phyloP scores from a whole-genome alignment of 2,113 vertebrate species.

The Pogona vitticeps region DNA sequence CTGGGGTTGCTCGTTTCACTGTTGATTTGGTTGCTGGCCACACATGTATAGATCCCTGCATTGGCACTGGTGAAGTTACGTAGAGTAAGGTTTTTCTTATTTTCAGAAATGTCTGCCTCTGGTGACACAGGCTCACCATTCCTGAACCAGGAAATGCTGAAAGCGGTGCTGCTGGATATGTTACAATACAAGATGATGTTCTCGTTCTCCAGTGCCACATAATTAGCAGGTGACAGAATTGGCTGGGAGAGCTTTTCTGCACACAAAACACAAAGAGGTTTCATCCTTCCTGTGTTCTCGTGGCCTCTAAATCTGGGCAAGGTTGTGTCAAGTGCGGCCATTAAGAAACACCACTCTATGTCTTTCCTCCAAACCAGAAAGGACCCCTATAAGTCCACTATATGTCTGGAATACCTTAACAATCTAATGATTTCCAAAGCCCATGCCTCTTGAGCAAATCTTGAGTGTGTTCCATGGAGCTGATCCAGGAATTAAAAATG shows the following conservation, averaged over 20 bases:
- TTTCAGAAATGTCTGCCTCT: background rate
- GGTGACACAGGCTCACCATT: background rate
- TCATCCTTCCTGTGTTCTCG: background rate
- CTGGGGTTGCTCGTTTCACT: background rate
- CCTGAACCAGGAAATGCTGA: background rate
- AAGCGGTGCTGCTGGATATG: background rate
- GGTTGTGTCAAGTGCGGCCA: background rate
- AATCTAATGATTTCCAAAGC: too few relatives aligned
- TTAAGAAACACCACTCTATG: background rate
- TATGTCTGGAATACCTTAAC: too few relatives aligned
- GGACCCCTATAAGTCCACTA: too few relatives aligned
- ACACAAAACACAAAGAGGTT: conserved; percentile 2
- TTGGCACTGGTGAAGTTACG: background rate
- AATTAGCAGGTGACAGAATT: background rate
- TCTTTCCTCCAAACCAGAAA: background rate
- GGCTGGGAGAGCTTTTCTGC: background rate
- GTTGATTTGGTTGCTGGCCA: background rate
- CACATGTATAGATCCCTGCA: background rate
- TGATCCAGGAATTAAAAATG: too few relatives aligned
- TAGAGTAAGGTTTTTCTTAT: background rate
- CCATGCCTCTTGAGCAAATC: too few relatives aligned
- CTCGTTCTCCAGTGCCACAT: accelerated
- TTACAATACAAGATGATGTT: background rate
- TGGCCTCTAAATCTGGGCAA: background rate
- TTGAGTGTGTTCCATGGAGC: too few relatives aligned